Evolutionary conservation across 1,140 invertebrate species (phyloP).

Genomic region (Ceratina calcarata): DNA sequence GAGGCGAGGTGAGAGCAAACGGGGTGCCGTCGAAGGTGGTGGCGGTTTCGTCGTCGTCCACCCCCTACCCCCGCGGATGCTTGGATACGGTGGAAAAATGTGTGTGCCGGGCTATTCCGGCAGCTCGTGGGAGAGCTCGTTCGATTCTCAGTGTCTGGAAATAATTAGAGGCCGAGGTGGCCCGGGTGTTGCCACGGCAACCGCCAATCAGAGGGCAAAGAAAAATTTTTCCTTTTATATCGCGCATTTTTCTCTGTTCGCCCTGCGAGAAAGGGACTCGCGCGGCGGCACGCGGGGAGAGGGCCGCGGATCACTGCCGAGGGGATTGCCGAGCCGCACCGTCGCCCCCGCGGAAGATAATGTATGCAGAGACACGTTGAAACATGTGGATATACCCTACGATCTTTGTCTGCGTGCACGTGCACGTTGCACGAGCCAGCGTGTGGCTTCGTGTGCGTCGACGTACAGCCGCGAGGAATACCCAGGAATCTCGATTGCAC

Average conservation of each 20-base stretch:
- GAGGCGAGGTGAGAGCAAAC: neutral
- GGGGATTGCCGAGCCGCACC: constrained; percentile 30
- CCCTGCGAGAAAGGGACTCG: constrained; percentile 54
- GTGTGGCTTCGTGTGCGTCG: neutral
- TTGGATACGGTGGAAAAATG: constrained; percentile 63
- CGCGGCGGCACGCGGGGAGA: constrained; percentile 26
- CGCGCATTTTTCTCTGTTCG: constrained; percentile 74
- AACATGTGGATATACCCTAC: constrained; percentile 57
- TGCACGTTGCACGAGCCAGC: neutral
- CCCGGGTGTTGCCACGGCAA: constrained; percentile 80
- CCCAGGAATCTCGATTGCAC: constrained; percentile 38
- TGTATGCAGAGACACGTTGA: constrained; percentile 79
- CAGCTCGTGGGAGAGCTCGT: constrained; percentile 74
- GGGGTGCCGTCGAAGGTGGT: constrained; percentile 2
- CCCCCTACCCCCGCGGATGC: neutral
- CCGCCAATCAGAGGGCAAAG: constrained; percentile 80
- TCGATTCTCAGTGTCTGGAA: constrained; percentile 82
- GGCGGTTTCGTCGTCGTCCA: neutral
- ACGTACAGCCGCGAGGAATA: constrained; percentile 13
- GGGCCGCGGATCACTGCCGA: constrained; percentile 35
- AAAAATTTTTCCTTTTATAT: constrained; percentile 79
- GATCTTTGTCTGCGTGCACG: neutral
- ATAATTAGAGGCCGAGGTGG: constrained; percentile 80
- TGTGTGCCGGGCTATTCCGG: constrained; percentile 74
- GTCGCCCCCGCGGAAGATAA: constrained; percentile 70